Evolutionary conservation across 2,888 invertebrate species (phyloP).

Genomic region (Odontocerum albicorne): DNA sequence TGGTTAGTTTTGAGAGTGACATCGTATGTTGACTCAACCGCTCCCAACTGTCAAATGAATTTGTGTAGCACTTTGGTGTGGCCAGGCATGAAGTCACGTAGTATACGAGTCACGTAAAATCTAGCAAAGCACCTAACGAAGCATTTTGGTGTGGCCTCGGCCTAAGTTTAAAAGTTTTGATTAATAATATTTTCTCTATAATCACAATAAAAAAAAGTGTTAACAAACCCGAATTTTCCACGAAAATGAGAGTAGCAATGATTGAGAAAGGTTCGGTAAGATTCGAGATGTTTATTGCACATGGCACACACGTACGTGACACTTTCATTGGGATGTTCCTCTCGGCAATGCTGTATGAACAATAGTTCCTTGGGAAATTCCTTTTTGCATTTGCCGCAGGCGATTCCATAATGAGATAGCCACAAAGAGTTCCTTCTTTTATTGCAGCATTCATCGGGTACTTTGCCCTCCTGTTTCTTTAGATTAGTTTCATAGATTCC

Average conservation of each 20-base stretch:
- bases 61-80: too few species aligned
- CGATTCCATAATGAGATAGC: conserved; percentile 6
- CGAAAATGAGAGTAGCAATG: conserved; percentile 12
- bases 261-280: conserved; percentile 9
- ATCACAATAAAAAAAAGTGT: too few species aligned
- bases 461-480: not conserved
- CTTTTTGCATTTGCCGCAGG: conserved; percentile 6
- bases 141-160: too few species aligned
- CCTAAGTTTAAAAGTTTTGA: too few species aligned
- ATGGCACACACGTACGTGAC: conserved; percentile 13
- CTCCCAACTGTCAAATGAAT: too few species aligned
- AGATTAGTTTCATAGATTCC: not conserved
- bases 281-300: conserved; percentile 2
- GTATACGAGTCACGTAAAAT: too few species aligned
- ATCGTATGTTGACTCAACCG: too few species aligned
- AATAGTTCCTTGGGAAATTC: conserved; percentile 6
- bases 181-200: too few species aligned
- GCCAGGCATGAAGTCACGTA: too few species aligned
- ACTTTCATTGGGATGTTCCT: not conserved
- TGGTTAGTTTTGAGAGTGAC: too few species aligned
- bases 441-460: not conserved
- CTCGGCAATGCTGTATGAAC: not conserved
- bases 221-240: too few species aligned
- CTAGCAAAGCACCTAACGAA: too few species aligned
- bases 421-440: conserved; percentile 1